Evolutionary conservation across 2,888 invertebrate species (phyloP).

Genomic region (Nasonia oneida): DNA sequence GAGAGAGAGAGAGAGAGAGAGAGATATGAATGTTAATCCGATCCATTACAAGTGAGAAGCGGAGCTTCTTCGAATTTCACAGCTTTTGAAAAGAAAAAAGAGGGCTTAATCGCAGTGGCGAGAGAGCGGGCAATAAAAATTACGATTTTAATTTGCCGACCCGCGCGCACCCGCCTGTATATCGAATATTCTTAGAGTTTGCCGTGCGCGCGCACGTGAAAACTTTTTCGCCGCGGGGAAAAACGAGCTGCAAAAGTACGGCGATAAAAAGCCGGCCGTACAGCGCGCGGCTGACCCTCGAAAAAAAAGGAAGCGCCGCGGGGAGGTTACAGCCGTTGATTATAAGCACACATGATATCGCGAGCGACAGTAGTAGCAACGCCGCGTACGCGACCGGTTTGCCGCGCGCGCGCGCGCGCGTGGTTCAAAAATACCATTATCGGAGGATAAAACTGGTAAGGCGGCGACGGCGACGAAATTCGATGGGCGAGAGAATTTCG

Average conservation of each 20-base stretch:
- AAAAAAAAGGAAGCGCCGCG: background rate
- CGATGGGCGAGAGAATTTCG: conserved; percentile 64
- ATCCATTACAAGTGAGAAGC: background rate
- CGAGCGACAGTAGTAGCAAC: conserved; percentile 6
- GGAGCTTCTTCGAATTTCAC: background rate
- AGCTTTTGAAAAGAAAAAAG: no score
- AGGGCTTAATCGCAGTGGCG: no score
- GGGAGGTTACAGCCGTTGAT: conserved; percentile 51
- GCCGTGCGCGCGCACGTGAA: background rate
- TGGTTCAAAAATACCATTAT: conserved; percentile 73
- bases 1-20: background rate
- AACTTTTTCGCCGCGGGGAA: conserved; percentile 4
- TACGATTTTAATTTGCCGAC: background rate
- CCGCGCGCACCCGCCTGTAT: background rate
- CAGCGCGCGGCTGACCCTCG: background rate
- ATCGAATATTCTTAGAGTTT: conserved; percentile 36
- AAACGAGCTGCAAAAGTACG: background rate
- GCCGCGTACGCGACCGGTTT: conserved; percentile 58
- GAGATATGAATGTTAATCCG: background rate
- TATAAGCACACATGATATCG: conserved; percentile 59
- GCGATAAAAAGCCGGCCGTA: background rate
- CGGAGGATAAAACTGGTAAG: conserved; percentile 70
- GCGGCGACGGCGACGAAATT: conserved; percentile 65
- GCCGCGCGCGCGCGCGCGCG: conserved; percentile 45
- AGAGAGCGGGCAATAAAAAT: background rate